A percentile compares a stretch with the other conserved stretches of the same genome.
phyloP scores from a whole-genome alignment of 1,140 invertebrate genomes.

The Leptonema lineaticorne region DNA sequence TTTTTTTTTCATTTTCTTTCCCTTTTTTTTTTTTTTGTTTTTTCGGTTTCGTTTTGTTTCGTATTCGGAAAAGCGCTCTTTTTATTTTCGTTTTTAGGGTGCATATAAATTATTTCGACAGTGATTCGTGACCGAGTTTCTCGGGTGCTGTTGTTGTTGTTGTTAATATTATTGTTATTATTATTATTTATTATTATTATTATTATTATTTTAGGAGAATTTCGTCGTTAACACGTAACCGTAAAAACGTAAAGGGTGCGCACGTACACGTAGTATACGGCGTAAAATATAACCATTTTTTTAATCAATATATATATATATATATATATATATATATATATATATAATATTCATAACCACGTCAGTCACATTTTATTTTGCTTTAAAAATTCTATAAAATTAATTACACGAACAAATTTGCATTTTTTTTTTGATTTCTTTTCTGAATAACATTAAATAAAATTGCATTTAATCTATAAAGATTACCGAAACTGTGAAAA shows the following conservation, averaged over 20 bases:
- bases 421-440: too few relatives aligned
- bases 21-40: background rate
- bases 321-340: too few relatives aligned
- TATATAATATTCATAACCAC: too few relatives aligned
- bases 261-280: too few relatives aligned
- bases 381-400: too few relatives aligned
- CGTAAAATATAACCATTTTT: too few relatives aligned
- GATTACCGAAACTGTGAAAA: too few relatives aligned
- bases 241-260: background rate
- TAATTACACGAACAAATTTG: too few relatives aligned
- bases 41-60: background rate
- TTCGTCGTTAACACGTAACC: background rate
- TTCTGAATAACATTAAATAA: too few relatives aligned
- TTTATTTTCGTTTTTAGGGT: conserved; percentile 1
- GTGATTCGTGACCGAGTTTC: conserved; percentile 16
- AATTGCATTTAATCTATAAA: too few relatives aligned
- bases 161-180: background rate
- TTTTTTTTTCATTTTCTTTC: background rate
- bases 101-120: conserved; percentile 22
- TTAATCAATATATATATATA: too few relatives aligned
- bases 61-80: background rate
- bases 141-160: background rate
- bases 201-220: background rate
- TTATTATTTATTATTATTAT: background rate
- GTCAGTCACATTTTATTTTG: too few relatives aligned